phyloP scores from a whole-genome alignment of 2,113 vertebrate species.

The Xiphorhynchus elegans region DNA sequence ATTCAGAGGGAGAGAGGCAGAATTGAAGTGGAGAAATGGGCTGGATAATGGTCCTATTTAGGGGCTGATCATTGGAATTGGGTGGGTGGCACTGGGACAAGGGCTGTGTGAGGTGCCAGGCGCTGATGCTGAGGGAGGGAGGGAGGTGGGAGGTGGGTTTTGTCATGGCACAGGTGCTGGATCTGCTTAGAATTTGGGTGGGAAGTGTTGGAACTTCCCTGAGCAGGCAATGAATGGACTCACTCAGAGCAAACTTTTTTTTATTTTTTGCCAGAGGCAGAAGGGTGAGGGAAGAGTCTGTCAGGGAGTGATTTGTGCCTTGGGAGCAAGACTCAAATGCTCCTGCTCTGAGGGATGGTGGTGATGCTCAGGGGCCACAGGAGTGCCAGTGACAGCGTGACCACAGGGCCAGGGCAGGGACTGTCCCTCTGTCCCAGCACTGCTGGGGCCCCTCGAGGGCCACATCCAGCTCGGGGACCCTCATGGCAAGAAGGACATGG shows the following conservation, averaged over 20 bases:
- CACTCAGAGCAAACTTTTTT: background rate
- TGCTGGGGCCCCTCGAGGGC: background rate
- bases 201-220: background rate
- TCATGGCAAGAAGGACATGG: fast-evolving
- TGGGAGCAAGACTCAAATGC: background rate
- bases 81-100: background rate
- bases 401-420: background rate
- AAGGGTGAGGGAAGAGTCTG: background rate
- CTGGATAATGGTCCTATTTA: background rate
- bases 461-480: background rate
- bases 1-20: background rate
- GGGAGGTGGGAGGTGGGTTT: background rate
- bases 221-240: background rate
- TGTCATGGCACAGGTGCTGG: background rate
- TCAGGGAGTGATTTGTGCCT: background rate
- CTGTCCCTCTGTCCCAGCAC: background rate
- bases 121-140: background rate
- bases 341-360: background rate
- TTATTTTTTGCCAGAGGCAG: fast-evolving
- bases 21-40: background rate
- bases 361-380: background rate
- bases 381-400: background rate
- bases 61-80: background rate
- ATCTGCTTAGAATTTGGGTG: background rate
- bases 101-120: fast-evolving